Evolutionary conservation across 1,140 invertebrate genomes (phyloP), one percentile per base, ranked within the genome.

Genomic region (Hestina assimilis): DNA sequence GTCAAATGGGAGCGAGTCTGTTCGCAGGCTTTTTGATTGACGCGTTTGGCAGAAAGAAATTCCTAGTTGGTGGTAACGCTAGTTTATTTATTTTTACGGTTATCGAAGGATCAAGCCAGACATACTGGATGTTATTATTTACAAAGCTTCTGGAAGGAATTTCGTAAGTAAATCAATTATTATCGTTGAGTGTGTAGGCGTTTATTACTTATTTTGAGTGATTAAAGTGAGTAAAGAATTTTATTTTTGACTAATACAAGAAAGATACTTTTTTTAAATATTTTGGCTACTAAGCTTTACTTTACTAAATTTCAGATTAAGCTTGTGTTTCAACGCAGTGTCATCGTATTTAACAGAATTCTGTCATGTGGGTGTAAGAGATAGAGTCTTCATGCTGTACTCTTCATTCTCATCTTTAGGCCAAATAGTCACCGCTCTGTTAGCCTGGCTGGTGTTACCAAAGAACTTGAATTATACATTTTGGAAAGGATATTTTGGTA

Each of bases 331-430:
- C 17, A 64, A 64, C 12, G 69, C 77, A 3, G 66, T 75, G 24
- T 45, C 75, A 0, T 51, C 74, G 12, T 74, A 79, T 69, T 26
- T 83, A 9, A 69, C 75, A 15, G 79, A 83, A 35, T 66, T 75
- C 24, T 61, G 59, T 14, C 75, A 75, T 26, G 66, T 71, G 45
- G 52, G 58, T 6, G 47, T 80, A 9, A 64, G 79, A 45, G 74
- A 83, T 26, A 62, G 68, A 46, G 56, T 80, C 3, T 24, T 83
- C 9, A 26, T 83, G 31, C 5, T 77, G 17, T 58, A 69, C 29
- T 63, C 69, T 0, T 63, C 63, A 1, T 83, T 80, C 15, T 69
- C 71, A 59, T 79, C 76, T 0, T 14, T 71, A 0, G 72, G 72
- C 0, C 21, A 77, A 3, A 69, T 83, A 5, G 15, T 67, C 0